Base-by-base conservation (phyloP, 2,113 vertebrate genomes). In the Tachysurus vachellii region DNA sequence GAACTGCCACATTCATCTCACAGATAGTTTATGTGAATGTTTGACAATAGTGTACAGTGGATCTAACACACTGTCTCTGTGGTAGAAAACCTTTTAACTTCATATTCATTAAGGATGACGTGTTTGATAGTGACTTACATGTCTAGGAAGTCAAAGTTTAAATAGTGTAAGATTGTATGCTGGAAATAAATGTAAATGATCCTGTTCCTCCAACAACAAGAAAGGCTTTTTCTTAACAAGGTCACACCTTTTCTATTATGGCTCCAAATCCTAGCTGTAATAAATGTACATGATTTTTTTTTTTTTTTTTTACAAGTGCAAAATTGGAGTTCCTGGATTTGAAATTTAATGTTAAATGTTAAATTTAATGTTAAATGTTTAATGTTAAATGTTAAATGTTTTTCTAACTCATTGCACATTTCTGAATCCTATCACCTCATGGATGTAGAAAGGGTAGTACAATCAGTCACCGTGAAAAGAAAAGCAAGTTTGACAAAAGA, bases 1-100 rank as follows among this genome's bases (percentile, higher is more conserved):
- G 21, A 23, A 82, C 79, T 59, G 17, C 21, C 47, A 42, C 68
- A 62, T 53, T 53, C n/a, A 36, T 80, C 28, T 57, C 13, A 6
- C 80, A 82, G 57, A 62, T 59, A 42, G 28, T 81, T 77, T 28
- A 53, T 79, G 53, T 53, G 5, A 81, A 59, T 59, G 79, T 81
- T 64, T 82, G 80, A 82, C 81, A 83, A n/a, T 83, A 28, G 26
- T n/a, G 61, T 31, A 26, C 13, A 50, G 44, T 80, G 76, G 31
- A 36, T 80, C 53, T 80, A 36, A 80, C 79, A 80, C 77, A 5
- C 11, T 36, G 53, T 6, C 54, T 31, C 53, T 57, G 54, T 57
- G n/a, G 7, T 59, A 59, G 4, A 80, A 59, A 59, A 23, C 28
- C 6, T 54, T 79, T 54, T 28, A 36, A 54, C 8, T 19, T 31